Conservation (phyloP, 1,140 invertebrate species). For the Pogonomyrmex californicus region DNA sequence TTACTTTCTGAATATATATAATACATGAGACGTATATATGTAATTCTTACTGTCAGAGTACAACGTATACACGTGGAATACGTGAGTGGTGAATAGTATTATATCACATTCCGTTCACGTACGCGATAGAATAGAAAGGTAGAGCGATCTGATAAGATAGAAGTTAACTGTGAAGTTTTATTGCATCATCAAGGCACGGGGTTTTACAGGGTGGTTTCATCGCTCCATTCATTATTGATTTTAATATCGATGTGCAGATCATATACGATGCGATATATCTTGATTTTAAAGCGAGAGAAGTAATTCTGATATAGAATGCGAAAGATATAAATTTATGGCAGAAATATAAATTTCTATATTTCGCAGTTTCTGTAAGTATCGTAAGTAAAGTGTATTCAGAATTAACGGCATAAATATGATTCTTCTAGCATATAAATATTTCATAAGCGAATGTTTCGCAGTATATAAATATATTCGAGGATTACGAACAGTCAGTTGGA, state of each 20-base stretch:
- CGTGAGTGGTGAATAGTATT: constrained; percentile 11
- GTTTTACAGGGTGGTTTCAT: constrained; percentile 43
- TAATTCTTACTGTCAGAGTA: not conserved
- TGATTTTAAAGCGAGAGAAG: constrained; percentile 48
- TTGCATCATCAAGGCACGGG: constrained; percentile 52
- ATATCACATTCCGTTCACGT: constrained; percentile 58
- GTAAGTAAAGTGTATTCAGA: not conserved
- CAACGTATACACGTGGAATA: not conserved
- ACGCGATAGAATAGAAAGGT: constrained; percentile 55
- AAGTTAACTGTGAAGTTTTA: constrained; percentile 72
- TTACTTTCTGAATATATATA: not conserved
- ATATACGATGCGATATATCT: constrained; percentile 1
- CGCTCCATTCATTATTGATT: constrained; percentile 35
- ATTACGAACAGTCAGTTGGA: not conserved
- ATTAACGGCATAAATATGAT: not conserved
- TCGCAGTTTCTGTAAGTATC: not conserved
- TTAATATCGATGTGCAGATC: constrained; percentile 41
- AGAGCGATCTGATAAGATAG: constrained; percentile 67
- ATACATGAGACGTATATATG: not conserved
- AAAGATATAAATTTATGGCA: not conserved
- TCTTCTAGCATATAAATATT: not conserved
- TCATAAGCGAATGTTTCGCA: not conserved
- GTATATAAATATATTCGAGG: not conserved
- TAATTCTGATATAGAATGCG: constrained; percentile 46
- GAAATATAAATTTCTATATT: not conserved